A percentile compares a stretch with the other conserved stretches of the same genome.
Conservation (phyloP, 1,140 invertebrate species). For the Cotesia typhae region DNA sequence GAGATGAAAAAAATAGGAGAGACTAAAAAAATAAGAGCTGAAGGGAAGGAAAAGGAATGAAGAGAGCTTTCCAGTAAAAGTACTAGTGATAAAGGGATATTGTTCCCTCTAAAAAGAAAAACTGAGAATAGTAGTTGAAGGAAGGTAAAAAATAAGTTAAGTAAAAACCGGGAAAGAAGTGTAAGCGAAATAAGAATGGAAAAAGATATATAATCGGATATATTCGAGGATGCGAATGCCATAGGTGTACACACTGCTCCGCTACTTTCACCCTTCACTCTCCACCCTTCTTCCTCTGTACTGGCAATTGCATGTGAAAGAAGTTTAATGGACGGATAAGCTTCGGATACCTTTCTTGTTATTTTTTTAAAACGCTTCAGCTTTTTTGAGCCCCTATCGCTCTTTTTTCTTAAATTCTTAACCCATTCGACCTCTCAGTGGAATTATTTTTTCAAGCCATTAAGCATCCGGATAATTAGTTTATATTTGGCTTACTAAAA, state of each 20-base stretch:
- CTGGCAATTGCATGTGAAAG: conserved; percentile 30
- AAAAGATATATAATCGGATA: background rate
- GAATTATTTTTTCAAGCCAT: no score
- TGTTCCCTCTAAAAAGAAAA: conserved; percentile 35
- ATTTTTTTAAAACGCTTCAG: no score
- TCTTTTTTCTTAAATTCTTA: no score
- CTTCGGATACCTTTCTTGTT: conserved; percentile 13
- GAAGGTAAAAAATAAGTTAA: no score
- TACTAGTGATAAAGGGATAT: conserved; percentile 45
- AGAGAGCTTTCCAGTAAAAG: conserved; percentile 35
- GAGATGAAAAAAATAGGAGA: conserved; percentile 39
- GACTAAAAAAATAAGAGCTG: conserved; percentile 6
- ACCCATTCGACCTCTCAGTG: no score
- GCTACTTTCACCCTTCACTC: no score
- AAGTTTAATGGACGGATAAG: conserved; percentile 53
- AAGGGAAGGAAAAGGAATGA: conserved; percentile 28
- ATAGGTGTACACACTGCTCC: background rate
- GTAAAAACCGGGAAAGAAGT: no score
- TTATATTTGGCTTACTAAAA: no score
- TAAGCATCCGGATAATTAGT: no score
- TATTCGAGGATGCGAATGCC: conserved; percentile 2
- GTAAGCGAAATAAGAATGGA: no score
- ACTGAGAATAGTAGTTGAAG: background rate
- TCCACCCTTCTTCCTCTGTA: no score
- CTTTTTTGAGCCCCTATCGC: no score